Base-by-base conservation (phyloP, 1,140 invertebrate genomes). In the Nilaparvata lugens region DNA sequence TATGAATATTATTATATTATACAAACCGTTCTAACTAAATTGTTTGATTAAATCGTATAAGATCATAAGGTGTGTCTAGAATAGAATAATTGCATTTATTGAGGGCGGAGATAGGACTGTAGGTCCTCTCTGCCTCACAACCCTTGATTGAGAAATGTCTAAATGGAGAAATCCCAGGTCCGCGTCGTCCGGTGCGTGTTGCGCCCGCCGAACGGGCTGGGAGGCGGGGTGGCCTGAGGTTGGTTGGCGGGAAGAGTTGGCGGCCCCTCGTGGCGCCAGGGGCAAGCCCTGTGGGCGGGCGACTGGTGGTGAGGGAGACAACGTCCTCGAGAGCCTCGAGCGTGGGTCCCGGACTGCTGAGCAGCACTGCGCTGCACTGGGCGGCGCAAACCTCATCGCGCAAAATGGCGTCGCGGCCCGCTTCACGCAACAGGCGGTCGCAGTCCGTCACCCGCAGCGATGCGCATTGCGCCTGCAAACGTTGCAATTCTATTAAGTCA, bases 371-470 rank as follows among this genome's bases (percentile, higher is more conserved):
- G 14, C 87, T 86, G 69, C 93, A 95, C 75, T 95, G 93, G 1
- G 91, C 89, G 14, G 88, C 87, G 73, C 93, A 95, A 0, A 94
- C 89, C 65, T 91, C 89, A 67, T 95, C 93, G 2, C 83, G 79
- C 19, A 91, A 71, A 19, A 95, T 88, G 0, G 85, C 86, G 51
- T 93, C 89, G 42, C 84, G 81, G 23, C 88, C 83, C 73, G 89
- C 91, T 73, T 92, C 88, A 23, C 85, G 79, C 23, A 90, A 74
- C 31, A 95, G 76, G 65, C 89, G 85, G 38, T 83, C 83, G 71
- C 93, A 96, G 71, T 93, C 89, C 9, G 89, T 91, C 54, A 96
- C 86, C 63, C 89, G 83, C 14, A 95, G 74, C 0, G 92, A 94
- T 28, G 91, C 91, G 71, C 93, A 95, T 70, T 92, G 87, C 1